Evolutionary conservation across 2,113 vertebrate species (phyloP).

Genomic region (Gymnorhina tibicen): DNA sequence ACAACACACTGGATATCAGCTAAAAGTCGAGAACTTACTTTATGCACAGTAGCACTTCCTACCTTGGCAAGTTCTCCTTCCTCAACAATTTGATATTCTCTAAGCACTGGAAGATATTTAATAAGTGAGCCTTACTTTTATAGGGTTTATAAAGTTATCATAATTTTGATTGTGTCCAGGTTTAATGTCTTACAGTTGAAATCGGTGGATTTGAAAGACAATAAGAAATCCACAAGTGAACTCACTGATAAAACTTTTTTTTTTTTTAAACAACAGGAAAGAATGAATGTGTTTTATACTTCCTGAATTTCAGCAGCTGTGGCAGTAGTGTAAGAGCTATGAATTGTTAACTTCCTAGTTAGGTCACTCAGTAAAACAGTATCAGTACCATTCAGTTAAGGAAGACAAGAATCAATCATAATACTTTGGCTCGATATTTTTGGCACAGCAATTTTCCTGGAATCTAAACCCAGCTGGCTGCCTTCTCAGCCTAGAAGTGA

Average conservation of each 20-base stretch:
- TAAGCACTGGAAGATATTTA: not conserved
- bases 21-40: not conserved
- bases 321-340: not conserved
- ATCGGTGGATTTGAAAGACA: not conserved
- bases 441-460: not conserved
- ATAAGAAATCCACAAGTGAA: not conserved
- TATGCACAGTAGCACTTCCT: not conserved
- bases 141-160: not conserved
- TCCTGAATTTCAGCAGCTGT: constrained; percentile 15
- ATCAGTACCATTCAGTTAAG: not conserved
- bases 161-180: not conserved
- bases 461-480: not conserved
- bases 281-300: not conserved
- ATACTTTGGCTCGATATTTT: not conserved
- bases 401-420: not conserved
- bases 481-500: not conserved
- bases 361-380: not conserved
- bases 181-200: not conserved
- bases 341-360: not conserved
- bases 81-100: not conserved
- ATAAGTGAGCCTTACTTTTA: not conserved
- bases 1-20: not conserved
- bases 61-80: not conserved
- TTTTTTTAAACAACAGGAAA: not conserved
- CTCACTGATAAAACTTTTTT: not conserved